These are phyloP conservation scores for Eupithecia pulchellata DNA, from an alignment of 2,888 invertebrate genomes.

Conservation along the genomic window DNA sequence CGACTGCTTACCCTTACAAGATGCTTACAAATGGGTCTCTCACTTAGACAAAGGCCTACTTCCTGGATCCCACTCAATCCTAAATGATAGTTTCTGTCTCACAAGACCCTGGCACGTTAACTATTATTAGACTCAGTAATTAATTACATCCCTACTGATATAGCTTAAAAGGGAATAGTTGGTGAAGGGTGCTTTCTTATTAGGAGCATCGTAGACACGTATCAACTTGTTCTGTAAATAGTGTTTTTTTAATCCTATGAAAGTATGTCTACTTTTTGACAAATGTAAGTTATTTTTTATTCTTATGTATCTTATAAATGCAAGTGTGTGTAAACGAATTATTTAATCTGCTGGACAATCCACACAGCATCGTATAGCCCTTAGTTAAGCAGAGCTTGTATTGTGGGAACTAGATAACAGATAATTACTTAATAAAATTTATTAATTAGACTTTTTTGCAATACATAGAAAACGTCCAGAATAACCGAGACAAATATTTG, in stretches of 20 bases:
- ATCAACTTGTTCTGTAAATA: not conserved
- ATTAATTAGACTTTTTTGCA: no score
- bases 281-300: no score
- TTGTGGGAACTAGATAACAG: no score
- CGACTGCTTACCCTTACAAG: conserved; percentile 35
- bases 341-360: no score
- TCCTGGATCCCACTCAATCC: conserved; percentile 58
- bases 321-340: no score
- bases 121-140: conserved; percentile 67
- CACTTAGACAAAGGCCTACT: conserved; percentile 45
- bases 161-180: conserved; percentile 16
- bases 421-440: no score
- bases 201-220: not conserved
- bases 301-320: no score
- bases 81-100: conserved; percentile 71
- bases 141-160: conserved; percentile 63
- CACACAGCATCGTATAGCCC: no score
- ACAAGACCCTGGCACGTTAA: conserved; percentile 53
- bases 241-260: not conserved
- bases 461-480: no score
- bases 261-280: not conserved
- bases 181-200: not conserved
- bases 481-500: no score
- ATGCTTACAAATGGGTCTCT: conserved; percentile 40
- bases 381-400: no score